A percentile compares a stretch with the other conserved stretches of the same genome.
Conservation (phyloP, 23 tunicate species). For the Oikopleura albicans region DNA sequence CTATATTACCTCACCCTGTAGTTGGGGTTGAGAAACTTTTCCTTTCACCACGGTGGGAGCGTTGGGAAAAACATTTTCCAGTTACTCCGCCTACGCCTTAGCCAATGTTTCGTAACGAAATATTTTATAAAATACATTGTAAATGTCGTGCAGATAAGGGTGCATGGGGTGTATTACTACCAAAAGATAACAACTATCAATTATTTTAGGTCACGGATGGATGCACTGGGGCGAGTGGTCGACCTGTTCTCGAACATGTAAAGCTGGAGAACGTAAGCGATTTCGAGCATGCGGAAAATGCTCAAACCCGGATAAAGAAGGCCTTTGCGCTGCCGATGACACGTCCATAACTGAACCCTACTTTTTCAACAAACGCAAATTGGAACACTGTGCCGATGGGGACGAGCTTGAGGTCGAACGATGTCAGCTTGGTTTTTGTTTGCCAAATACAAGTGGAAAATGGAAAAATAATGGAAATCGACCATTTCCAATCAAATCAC, state of each 20-base stretch:
- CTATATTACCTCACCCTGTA: too few species aligned
- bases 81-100: too few species aligned
- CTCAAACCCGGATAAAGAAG: background rate
- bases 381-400: background rate
- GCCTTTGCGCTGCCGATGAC: background rate
- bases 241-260: slow-evolving; percentile 51
- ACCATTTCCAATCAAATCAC: background rate
- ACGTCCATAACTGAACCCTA: background rate
- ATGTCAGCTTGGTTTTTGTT: background rate
- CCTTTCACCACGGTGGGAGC: too few species aligned
- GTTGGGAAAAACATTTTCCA: too few species aligned
- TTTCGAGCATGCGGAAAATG: slow-evolving; percentile 32
- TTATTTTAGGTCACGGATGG: slow-evolving; percentile 16
- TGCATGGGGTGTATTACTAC: too few species aligned
- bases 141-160: too few species aligned
- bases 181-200: too few species aligned
- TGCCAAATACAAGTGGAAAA: background rate
- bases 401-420: background rate
- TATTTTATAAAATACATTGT: too few species aligned
- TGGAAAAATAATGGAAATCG: background rate
- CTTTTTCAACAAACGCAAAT: background rate
- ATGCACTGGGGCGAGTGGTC: slow-evolving; percentile 33
- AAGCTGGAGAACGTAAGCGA: slow-evolving; percentile 44
- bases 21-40: too few species aligned
- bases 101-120: too few species aligned